These are phyloP conservation scores for Chrosomus eos DNA, from an alignment of 2,797 vertebrate genomes.

Conservation along the genomic window DNA sequence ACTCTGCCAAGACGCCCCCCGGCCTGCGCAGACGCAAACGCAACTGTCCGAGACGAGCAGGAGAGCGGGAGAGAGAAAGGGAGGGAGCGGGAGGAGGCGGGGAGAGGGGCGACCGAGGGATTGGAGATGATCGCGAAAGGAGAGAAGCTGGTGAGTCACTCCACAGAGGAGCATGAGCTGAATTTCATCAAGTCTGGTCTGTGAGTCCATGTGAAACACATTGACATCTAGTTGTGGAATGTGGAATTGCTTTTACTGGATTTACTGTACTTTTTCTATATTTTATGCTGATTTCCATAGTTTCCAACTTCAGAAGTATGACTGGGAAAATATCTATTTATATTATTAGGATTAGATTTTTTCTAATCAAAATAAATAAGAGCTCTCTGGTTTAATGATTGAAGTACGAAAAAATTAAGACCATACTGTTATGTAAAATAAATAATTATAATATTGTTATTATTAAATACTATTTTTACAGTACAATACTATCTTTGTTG, in stretches of 20 bases:
- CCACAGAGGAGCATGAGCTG: background rate
- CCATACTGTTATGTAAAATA: background rate
- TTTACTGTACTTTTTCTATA: background rate
- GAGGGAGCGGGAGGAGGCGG: constrained; percentile 66
- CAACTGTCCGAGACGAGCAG: constrained; percentile 79
- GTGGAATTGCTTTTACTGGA: background rate
- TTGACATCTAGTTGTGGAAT: constrained; percentile 48
- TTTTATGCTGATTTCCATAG: background rate
- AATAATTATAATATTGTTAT: background rate
- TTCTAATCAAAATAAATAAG: background rate
- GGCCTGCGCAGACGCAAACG: constrained; percentile 85
- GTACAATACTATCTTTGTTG: background rate
- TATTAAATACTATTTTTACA: background rate
- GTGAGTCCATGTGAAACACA: background rate
- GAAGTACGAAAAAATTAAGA: background rate
- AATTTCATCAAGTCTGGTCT: background rate
- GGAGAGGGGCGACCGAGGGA: constrained; percentile 66
- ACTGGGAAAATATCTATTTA: background rate
- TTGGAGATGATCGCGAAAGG: constrained; percentile 66
- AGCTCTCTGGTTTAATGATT: background rate
- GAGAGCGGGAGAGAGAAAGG: constrained; percentile 73
- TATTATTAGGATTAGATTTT: background rate
- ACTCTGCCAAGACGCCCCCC: constrained; percentile 73
- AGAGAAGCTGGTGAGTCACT: constrained; percentile 70
- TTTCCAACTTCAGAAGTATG: background rate